Percentiles rank a stretch among this genome's conserved stretches.
Evolutionary conservation across 2,113 vertebrate genomes (phyloP).

Genomic region (Podocnemis expansa): DNA sequence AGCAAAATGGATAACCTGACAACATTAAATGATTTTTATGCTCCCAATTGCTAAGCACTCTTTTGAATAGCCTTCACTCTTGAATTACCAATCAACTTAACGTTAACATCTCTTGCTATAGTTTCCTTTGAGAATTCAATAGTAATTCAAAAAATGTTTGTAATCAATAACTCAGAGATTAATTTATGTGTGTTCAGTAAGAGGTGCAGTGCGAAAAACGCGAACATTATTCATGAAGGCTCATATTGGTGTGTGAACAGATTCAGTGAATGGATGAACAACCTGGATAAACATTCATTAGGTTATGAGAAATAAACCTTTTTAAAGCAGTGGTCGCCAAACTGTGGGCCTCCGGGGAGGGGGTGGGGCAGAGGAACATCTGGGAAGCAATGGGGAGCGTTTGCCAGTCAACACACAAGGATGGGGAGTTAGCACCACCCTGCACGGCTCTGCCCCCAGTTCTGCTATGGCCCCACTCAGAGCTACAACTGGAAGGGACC

Average conservation of each 20-base stretch:
- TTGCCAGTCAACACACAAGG: no score
- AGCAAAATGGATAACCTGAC: background rate
- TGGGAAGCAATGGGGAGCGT: no score
- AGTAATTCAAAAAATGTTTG: background rate
- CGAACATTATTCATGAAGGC: slow-evolving; percentile 43
- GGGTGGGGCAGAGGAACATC: no score
- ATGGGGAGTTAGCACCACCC: no score
- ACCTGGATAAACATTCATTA: slow-evolving; percentile 8
- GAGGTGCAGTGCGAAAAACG: slow-evolving; percentile 34
- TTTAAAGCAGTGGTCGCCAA: slow-evolving; percentile 3
- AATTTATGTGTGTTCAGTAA: slow-evolving; percentile 29
- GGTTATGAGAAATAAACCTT: slow-evolving; percentile 52
- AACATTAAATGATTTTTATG: background rate
- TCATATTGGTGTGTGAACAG: slow-evolving; percentile 6
- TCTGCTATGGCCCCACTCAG: no score
- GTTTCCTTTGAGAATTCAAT: fast-evolving
- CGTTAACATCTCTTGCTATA: background rate
- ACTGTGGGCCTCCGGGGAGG: no score
- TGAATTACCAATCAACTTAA: background rate
- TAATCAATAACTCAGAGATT: slow-evolving; percentile 13
- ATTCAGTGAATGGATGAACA: slow-evolving; percentile 13
- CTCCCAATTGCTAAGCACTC: background rate
- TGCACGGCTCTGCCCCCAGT: no score
- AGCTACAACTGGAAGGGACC: no score
- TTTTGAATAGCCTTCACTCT: background rate